Base-by-base conservation (phyloP, 2,113 vertebrate genomes). In the Casuarius casuarius region DNA sequence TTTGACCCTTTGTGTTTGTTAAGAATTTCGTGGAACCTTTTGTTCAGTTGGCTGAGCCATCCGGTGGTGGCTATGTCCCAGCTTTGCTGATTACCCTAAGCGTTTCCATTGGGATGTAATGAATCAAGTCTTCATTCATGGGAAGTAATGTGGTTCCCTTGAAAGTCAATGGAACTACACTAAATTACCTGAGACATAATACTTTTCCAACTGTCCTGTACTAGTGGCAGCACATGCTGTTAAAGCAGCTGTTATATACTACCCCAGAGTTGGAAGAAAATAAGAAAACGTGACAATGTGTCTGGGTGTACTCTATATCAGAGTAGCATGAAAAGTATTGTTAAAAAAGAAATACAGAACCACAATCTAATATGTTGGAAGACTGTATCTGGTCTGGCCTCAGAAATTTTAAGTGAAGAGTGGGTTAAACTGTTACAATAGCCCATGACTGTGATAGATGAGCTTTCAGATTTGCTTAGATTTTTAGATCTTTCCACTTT, bases 21-120 rank as follows among this genome's bases (percentile, higher is more conserved):
- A 44, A n/a, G 38, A 59, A 54, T 63, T 56, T 42, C 15, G 5
- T 0, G 38, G 66, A 17, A 15, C 44, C 40, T 49, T 38, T 66
- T 12, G 29, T 48, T 74, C 38, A 31, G 19, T 82, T 74, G 46
- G 73, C 38, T 44, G 11, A 63, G 22, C 52, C 12, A 12, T 26
- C 48, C 51, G 15, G 40, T 0, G 0, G 25, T 48, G 80, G 35
- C 46, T 31, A 2, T 1, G 0, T 29, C 33, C 52, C 48, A 49
- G 74, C 73, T n/a, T 51, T 66, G 65, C 71, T 23, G 13, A 12
- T 35, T 46, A 23, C 4, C 42, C 25, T 25, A 25, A 40, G 33
- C n/a, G 3, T 44, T 76, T n/a, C 4, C 17, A 3, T 2, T n/a
- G 65, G 25, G 65, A 8, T 79, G 46, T 59, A 21, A 25, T 4